Evolutionary conservation across 2,888 invertebrate genomes (phyloP).

Genomic region (Cryptocheilus praepositus): DNA sequence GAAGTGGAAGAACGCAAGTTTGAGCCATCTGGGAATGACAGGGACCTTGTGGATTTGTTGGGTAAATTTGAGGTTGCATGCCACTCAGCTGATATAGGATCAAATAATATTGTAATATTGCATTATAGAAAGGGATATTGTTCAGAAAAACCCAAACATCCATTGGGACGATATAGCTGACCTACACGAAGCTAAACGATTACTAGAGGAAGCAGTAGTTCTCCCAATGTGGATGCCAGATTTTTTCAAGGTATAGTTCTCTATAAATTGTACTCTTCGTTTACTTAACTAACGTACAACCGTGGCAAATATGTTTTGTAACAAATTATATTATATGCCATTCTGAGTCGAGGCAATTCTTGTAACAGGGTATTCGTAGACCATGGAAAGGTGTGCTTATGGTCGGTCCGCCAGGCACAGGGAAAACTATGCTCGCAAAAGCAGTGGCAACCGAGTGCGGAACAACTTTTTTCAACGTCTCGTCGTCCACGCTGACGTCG

Average conservation of each 20-base stretch:
- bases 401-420: constrained; percentile 95
- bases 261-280: background rate
- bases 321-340: too few species aligned
- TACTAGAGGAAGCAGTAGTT: constrained; percentile 97
- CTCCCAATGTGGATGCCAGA: constrained; percentile 98
- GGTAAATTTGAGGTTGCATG: constrained; percentile 75
- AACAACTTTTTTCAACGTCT: constrained; percentile 98
- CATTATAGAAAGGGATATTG: constrained; percentile 86
- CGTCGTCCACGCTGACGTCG: constrained; percentile 97
- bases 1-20: constrained; percentile 87
- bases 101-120: background rate
- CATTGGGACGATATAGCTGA: constrained; percentile 97
- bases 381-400: constrained; percentile 98
- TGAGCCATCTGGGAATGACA: constrained; percentile 89
- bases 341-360: too few species aligned
- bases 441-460: constrained; percentile 99
- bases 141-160: constrained; percentile 97
- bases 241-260: constrained; percentile 88
- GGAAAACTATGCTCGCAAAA: constrained; percentile 97
- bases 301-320: too few species aligned
- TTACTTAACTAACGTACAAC: too few species aligned
- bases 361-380: constrained; percentile 87
- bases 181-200: constrained; percentile 89
- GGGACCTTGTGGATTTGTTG: constrained; percentile 94
- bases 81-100: background rate